phyloP scores from a whole-genome alignment of 2,888 invertebrate species.

The Galerucella nymphaeae region DNA sequence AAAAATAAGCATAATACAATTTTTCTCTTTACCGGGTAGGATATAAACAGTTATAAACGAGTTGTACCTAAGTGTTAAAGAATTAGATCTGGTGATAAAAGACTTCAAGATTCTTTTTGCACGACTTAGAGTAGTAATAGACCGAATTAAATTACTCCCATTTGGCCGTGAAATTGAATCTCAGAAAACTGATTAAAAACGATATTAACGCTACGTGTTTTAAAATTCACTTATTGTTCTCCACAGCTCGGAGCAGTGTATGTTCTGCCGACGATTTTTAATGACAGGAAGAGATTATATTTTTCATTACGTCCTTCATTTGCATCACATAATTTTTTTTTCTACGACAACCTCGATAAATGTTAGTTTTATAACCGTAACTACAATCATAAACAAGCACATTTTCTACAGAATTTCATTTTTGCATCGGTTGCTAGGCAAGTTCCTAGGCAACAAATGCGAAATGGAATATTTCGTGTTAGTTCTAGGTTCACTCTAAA shows the following conservation, averaged over 20 bases:
- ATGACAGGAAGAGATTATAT: background rate
- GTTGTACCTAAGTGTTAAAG: too few relatives aligned
- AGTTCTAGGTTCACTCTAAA: too few relatives aligned
- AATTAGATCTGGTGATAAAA: background rate
- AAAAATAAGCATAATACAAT: background rate
- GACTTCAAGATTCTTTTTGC: conserved; percentile 18
- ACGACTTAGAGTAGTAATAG: conserved; percentile 23
- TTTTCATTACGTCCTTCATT: conserved; percentile 7
- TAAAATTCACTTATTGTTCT: conserved; percentile 10
- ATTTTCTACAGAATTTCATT: too few relatives aligned
- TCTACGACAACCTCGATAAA: too few relatives aligned
- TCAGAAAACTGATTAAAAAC: conserved; percentile 24
- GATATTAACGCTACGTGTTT: conserved; percentile 13
- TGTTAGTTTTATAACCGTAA: too few relatives aligned
- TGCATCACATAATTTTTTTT: too few relatives aligned
- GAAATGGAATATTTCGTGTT: too few relatives aligned
- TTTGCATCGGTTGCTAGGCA: too few relatives aligned
- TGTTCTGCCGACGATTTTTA: conserved; percentile 3
- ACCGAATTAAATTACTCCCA: conserved; percentile 16
- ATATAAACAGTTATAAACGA: too few relatives aligned
- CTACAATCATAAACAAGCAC: too few relatives aligned
- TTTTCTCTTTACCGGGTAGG: too few relatives aligned
- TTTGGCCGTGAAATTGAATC: conserved; percentile 25
- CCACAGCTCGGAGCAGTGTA: background rate
- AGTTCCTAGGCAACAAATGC: too few relatives aligned